Evolutionary conservation across 1,140 invertebrate species (phyloP).

Genomic region (Brachionus manjavacas): DNA sequence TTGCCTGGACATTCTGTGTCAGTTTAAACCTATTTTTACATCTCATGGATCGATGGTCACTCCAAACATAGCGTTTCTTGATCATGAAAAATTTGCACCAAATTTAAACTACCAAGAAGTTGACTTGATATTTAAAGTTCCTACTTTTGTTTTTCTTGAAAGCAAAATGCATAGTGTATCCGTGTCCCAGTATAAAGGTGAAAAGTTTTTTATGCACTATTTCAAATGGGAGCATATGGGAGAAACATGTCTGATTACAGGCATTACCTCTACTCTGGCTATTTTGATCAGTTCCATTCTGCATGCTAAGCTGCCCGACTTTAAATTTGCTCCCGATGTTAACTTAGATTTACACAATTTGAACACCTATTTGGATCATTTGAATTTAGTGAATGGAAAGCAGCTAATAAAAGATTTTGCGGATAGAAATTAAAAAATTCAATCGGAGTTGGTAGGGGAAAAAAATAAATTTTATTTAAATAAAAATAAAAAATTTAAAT

Average conservation of each 20-base stretch:
- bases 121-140: slow-evolving; percentile 43
- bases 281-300: background rate
- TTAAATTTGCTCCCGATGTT: background rate
- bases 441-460: too few species aligned
- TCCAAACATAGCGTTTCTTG: slow-evolving; percentile 43
- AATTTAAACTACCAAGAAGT: slow-evolving; percentile 44
- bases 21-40: slow-evolving; percentile 38
- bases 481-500: background rate
- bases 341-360: background rate
- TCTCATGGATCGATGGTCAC: slow-evolving; percentile 28
- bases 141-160: slow-evolving; percentile 37
- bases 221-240: background rate
- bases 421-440: background rate
- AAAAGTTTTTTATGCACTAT: background rate
- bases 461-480: background rate
- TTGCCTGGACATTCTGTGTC: slow-evolving; percentile 33
- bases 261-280: slow-evolving; percentile 37
- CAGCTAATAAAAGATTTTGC: background rate
- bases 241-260: slow-evolving; percentile 7
- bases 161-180: background rate
- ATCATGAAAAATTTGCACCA: slow-evolving; percentile 38
- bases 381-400: background rate
- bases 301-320: background rate
- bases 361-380: slow-evolving; percentile 9
- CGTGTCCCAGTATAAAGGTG: background rate